These are phyloP conservation scores for Osmerus eperlanus DNA, from an alignment of 2,113 vertebrate genomes.

Conservation along the genomic window DNA sequence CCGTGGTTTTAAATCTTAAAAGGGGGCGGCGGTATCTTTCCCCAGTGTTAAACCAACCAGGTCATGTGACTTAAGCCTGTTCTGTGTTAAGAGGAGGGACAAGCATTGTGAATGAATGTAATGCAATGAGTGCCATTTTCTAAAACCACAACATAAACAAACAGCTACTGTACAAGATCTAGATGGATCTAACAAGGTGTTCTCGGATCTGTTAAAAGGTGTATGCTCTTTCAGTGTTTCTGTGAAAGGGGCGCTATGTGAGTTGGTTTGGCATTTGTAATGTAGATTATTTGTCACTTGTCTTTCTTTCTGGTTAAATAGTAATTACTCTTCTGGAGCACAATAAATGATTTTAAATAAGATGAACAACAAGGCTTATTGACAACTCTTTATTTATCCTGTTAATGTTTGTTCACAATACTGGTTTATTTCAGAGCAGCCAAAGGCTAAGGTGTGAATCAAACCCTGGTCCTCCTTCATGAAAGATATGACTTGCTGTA, in stretches of 20 bases:
- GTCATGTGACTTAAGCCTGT: conserved; percentile 5
- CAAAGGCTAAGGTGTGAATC: background rate
- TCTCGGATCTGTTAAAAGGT: conserved; percentile 47
- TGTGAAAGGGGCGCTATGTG: conserved; percentile 57
- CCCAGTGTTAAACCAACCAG: background rate
- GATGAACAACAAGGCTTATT: conserved; percentile 46
- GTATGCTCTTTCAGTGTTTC: conserved; percentile 54
- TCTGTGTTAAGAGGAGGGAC: conserved; percentile 16
- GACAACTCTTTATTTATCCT: conserved; percentile 45
- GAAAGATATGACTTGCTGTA: no score
- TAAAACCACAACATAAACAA: conserved; percentile 57
- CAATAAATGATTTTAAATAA: conserved; percentile 82
- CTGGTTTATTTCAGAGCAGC: conserved; percentile 5
- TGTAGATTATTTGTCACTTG: conserved; percentile 79
- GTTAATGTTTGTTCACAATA: background rate
- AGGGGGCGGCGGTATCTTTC: no score
- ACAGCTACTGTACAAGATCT: background rate
- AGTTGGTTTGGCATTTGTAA: conserved; percentile 73
- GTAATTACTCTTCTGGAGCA: conserved; percentile 80
- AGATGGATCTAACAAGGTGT: conserved; percentile 43
- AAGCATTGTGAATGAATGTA: conserved; percentile 71
- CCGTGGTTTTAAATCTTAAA: no score
- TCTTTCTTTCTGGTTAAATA: conserved; percentile 80
- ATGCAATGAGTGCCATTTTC: conserved; percentile 70
- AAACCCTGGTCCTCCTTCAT: background rate